Conservation (phyloP, 2,888 invertebrate species). For the Hirtodrosophila duncani region DNA sequence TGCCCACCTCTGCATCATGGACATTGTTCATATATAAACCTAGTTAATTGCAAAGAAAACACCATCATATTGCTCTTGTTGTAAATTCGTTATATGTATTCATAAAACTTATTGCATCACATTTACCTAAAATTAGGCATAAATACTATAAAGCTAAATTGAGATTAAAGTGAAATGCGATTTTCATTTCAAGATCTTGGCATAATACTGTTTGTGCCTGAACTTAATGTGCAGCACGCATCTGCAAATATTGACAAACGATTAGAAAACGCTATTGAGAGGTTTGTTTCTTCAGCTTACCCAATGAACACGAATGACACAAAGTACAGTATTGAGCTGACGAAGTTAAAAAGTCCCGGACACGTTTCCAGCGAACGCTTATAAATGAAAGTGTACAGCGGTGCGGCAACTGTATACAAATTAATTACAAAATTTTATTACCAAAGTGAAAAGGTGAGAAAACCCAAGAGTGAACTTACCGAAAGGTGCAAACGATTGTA, state of each 20-base stretch:
- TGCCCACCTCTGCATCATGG: no score
- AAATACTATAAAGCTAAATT: constrained; percentile 28
- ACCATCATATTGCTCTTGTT: no score
- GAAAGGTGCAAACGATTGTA: constrained; percentile 83
- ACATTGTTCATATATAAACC: no score
- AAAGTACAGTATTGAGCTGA: constrained; percentile 79
- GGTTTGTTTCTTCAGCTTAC: constrained; percentile 55
- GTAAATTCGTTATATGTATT: no score
- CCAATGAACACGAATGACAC: constrained; percentile 66
- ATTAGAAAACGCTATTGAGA: constrained; percentile 8
- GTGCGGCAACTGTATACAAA: constrained; percentile 80
- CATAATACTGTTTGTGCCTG: constrained; percentile 63
- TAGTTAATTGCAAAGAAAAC: no score
- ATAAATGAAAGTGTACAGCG: constrained; percentile 84
- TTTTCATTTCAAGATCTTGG: constrained; percentile 64
- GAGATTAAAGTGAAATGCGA: neutral
- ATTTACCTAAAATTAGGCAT: constrained; percentile 29
- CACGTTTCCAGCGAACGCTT: constrained; percentile 80
- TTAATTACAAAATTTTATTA: no score
- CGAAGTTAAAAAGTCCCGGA: constrained; percentile 81
- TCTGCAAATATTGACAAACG: constrained; percentile 34
- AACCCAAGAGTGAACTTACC: constrained; percentile 32
- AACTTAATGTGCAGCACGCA: constrained; percentile 70
- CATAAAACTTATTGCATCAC: constrained; percentile 12
- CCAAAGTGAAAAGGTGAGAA: neutral